Base-by-base conservation (phyloP, 2,888 invertebrate genomes). In the Melipona beecheii region DNA sequence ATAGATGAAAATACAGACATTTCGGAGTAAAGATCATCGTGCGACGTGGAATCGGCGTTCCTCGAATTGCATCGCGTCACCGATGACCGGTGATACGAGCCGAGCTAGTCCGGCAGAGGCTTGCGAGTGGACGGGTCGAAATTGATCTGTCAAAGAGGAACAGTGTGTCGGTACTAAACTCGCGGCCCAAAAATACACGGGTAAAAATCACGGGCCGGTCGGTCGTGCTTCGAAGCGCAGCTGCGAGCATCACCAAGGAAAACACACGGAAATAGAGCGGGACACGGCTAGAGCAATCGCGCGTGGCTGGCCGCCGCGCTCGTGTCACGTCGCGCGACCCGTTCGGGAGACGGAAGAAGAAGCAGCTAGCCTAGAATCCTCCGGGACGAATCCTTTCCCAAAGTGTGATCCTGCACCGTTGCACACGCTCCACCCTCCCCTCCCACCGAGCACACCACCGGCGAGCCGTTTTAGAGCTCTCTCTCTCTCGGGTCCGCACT, bases 221-320 rank as follows among this genome's bases (percentile, higher is more conserved):
- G 21, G 43, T 49, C n/a, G 60, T 64, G 24, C 9, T 64, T n/a
- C 43, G 62, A 24, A 58, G 76, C 73, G 76, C 77, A 64, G 77
- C 82, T 73, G 83, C 83, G 43, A n/a, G 64, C 77, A 69, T 60
- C 75, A 54, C 54, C 60, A 84, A 75, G 64, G 84, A 77, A 84
- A 85, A 80, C 74, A 80, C 84, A 80, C 85, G 69, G 77, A 80
- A 85, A 85, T 85, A 84, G 84, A 80, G 84, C 84, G 65, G 43
- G 65, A 36, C 21, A 68, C 60, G 49, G 58, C 58, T 49, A 49
- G 82, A 71, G 70, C 65, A 21, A 11, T 4, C 50, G 68, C 9
- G 68, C 19, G 31, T 54, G 64, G 17, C 4, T 17, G 60, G 9
- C 9, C 19, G 60, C 9, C 24, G 24, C 24, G 62, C 62, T 62